Base-by-base conservation (phyloP, 2,888 invertebrate genomes). In the Microplitis deprimator region DNA sequence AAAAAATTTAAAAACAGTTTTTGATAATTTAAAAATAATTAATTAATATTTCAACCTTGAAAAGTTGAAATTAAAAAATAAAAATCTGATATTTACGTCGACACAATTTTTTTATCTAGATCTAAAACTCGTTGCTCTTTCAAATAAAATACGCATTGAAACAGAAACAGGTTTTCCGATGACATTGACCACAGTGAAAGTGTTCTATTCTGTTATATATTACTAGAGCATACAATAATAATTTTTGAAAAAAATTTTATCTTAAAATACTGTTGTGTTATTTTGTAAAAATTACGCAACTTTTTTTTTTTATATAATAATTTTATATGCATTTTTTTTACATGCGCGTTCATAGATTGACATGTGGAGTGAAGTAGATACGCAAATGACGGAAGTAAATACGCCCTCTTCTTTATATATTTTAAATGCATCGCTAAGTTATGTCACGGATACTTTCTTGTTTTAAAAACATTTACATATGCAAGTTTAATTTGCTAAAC, bases 21-120 rank as follows among this genome's bases (percentile, higher is more conserved):
- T 20, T 20, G 20, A n/a, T 1, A 20, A 29, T 29, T 29, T 29
- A 50, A 50, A 50, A 8, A 50, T 10, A 50, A 13, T 50, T 50
- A 3, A 13, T 50, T 8, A 5, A 50, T 50, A 50, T 13, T 50
- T 50, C 13, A 50, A 50, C 50, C 50, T 50, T 50, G 10, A 50
- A 8, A 50, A 50, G 5, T 41, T 50, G 13, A 39, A 4, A 50
- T 38, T 29, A 2, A 29, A 10, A 73, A 20, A 41, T 6, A 62
- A 64, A 62, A 68, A 41, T 17, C 8, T 13, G 6, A 16, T 29
- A 74, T 67, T 17, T 61, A 17, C 10, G 41, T 40, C 16, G 17
- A 17, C n/a, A 73, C 1, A 20, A 73, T 73, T 73, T 64, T 17
- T 68, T 20, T 59, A 60, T 74, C 50, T 17, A 20, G 13, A 50